Conservation (phyloP, 2,888 invertebrate genomes). For the Heliothis peltigera region DNA sequence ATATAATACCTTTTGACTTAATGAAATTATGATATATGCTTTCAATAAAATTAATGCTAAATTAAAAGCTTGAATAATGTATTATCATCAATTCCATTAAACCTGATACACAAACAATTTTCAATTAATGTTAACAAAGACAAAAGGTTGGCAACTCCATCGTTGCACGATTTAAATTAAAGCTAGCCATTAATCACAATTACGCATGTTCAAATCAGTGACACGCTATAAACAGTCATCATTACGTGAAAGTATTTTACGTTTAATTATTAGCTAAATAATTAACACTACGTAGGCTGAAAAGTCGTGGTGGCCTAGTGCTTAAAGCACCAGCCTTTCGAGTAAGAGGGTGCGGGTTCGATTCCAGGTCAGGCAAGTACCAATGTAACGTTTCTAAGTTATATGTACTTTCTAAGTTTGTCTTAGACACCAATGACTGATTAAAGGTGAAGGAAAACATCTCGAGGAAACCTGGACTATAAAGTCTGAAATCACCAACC, state of each 20-base stretch:
- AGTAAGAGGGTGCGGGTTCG: too few relatives aligned
- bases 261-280: slow-evolving; percentile 40
- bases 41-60: background rate
- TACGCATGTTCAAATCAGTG: slow-evolving; percentile 44
- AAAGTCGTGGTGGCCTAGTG: too few relatives aligned
- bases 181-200: slow-evolving; percentile 50
- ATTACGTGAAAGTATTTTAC: slow-evolving; percentile 32
- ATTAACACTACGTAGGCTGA: slow-evolving; percentile 31
- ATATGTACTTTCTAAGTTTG: too few relatives aligned
- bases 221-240: slow-evolving; percentile 33
- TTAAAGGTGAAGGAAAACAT: too few relatives aligned
- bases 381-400: too few relatives aligned
- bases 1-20: too few relatives aligned
- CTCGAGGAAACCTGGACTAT: too few relatives aligned
- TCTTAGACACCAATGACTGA: too few relatives aligned
- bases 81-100: slow-evolving; percentile 7
- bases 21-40: too few relatives aligned
- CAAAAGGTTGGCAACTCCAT: slow-evolving; percentile 36
- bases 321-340: too few relatives aligned
- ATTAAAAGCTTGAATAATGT: background rate
- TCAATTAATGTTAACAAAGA: slow-evolving; percentile 28
- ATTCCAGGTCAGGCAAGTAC: too few relatives aligned
- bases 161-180: slow-evolving; percentile 35
- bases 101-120: slow-evolving; percentile 8
- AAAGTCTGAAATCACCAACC: too few relatives aligned